Percentiles rank a stretch among this genome's conserved stretches.
Conservation (phyloP, 2,113 vertebrate species). For the Mesocricetus auratus region DNA sequence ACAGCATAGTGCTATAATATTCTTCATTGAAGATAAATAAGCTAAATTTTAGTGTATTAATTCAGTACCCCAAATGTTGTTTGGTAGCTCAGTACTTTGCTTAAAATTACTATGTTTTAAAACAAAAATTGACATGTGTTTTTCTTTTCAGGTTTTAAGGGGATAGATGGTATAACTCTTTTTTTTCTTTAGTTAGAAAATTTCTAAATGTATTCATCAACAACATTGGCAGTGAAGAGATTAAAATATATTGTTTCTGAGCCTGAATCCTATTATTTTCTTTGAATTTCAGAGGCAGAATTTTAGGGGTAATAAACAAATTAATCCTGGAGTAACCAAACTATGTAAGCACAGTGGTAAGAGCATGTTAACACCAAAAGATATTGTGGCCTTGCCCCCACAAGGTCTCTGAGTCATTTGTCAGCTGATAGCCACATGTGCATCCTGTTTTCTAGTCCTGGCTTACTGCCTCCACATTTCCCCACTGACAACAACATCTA, state of each 20-base stretch:
- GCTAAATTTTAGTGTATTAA: background rate
- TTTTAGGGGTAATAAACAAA: background rate
- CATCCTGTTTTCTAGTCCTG: no score
- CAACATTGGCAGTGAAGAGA: background rate
- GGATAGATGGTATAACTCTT: background rate
- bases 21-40: background rate
- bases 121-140: background rate
- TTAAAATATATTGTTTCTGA: conserved; percentile 54
- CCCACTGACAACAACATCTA: no score
- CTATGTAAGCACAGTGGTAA: background rate
- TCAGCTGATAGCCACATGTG: no score
- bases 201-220: conserved; percentile 8
- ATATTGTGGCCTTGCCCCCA: no score
- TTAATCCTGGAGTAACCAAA: conserved; percentile 53
- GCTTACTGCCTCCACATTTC: no score
- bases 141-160: background rate
- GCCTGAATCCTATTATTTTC: background rate
- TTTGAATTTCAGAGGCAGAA: background rate
- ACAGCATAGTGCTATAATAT: background rate
- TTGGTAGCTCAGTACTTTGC: background rate
- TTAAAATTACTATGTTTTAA: background rate
- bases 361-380: conserved; percentile 34
- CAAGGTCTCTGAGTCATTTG: no score
- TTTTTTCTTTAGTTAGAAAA: background rate
- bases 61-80: background rate